A percentile compares a stretch with the other conserved stretches of the same genome.
Evolutionary conservation across 2,888 invertebrate species (phyloP).

Genomic region (Belgica antarctica): DNA sequence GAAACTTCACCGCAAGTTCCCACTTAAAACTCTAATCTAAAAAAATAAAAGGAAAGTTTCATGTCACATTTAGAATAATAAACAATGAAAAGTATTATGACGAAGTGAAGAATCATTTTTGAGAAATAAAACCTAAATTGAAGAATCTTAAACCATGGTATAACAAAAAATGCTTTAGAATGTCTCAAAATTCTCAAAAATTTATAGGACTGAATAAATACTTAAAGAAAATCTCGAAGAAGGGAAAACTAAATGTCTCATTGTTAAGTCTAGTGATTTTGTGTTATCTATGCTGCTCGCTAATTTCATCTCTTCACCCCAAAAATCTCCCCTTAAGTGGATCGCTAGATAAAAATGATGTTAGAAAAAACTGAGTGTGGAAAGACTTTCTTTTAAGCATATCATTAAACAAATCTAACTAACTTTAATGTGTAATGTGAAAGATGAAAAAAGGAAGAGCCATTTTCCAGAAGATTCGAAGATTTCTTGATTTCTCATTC

Average conservation of each 20-base stretch:
- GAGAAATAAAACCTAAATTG: neutral
- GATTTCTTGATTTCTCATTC: too few relatives aligned
- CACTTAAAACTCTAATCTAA: too few relatives aligned
- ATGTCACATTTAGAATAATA: neutral
- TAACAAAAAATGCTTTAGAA: neutral
- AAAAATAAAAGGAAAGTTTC: neutral
- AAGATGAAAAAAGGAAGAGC: neutral
- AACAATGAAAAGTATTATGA: conserved; percentile 5
- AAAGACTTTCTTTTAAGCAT: conserved; percentile 41
- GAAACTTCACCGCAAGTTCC: too few relatives aligned
- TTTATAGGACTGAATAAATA: conserved; percentile 10
- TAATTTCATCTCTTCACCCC: neutral
- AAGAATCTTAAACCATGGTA: neutral
- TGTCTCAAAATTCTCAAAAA: conserved; percentile 3
- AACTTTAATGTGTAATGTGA: neutral
- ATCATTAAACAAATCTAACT: conserved; percentile 31
- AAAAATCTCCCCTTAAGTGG: neutral
- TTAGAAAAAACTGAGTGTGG: conserved; percentile 17
- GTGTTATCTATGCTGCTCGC: conserved; percentile 8
- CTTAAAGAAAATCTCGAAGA: neutral
- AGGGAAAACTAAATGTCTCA: neutral
- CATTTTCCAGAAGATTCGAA: conserved; percentile 8
- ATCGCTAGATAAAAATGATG: neutral
- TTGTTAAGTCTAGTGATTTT: conserved; percentile 13
- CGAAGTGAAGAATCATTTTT: neutral